These are phyloP conservation scores for Epistrophe grossulariae DNA, from an alignment of 2,888 invertebrate species.

Conservation along the genomic window DNA sequence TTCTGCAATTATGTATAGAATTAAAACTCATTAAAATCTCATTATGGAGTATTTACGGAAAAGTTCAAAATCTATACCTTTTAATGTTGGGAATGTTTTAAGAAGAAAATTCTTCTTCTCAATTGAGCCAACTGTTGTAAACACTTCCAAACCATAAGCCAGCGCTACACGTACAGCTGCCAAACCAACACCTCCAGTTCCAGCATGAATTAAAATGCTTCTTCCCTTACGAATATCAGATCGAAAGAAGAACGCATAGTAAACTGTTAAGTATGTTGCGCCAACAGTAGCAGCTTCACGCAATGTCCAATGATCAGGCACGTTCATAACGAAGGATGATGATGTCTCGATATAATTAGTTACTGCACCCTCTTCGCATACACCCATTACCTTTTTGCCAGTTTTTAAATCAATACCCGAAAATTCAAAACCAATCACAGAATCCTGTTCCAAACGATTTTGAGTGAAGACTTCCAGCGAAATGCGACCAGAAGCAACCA, in stretches of 20 bases:
- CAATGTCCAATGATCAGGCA: slow-evolving; percentile 89
- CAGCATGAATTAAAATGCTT: slow-evolving; percentile 85
- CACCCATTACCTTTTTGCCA: slow-evolving; percentile 87
- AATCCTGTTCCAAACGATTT: slow-evolving; percentile 85
- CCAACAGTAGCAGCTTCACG: slow-evolving; percentile 91
- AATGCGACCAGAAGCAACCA: slow-evolving; percentile 95
- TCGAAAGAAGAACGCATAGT: slow-evolving; percentile 84
- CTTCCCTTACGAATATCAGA: slow-evolving; percentile 82
- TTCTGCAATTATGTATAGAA: slow-evolving; percentile 73
- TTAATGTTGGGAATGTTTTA: slow-evolving; percentile 85
- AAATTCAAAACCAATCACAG: slow-evolving; percentile 87
- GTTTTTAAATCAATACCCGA: slow-evolving; percentile 85
- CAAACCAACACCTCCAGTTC: slow-evolving; percentile 91
- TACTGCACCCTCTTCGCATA: slow-evolving; percentile 84
- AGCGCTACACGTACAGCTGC: slow-evolving; percentile 90
- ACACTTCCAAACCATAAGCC: slow-evolving; percentile 87
- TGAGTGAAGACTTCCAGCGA: slow-evolving; percentile 89
- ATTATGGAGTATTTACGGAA: too few species aligned
- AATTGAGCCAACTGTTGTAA: slow-evolving; percentile 88
- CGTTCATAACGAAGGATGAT: slow-evolving; percentile 85
- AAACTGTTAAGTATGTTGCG: slow-evolving; percentile 89
- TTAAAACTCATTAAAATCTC: not conserved
- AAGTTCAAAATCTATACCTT: too few species aligned
- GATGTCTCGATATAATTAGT: slow-evolving; percentile 82
- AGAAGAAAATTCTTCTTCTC: slow-evolving; percentile 88